These are phyloP conservation scores for Noturus placidus DNA, from an alignment of 2,113 vertebrate genomes.

Conservation along the genomic window DNA sequence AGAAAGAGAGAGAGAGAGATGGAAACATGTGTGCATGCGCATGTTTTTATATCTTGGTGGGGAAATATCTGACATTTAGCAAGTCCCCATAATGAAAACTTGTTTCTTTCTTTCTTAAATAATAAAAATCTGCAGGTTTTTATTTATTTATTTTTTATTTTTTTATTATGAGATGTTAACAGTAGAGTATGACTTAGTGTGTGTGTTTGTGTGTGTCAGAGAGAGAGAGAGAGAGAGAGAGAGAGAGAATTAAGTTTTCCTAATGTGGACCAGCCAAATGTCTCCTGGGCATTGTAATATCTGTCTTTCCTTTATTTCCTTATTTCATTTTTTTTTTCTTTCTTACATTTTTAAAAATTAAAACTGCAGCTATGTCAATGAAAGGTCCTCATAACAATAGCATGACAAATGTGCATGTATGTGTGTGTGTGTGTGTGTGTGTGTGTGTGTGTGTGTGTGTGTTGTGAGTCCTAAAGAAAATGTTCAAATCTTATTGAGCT, in stretches of 20 bases:
- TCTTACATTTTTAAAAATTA: background rate
- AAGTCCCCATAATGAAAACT: background rate
- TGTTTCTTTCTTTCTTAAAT: background rate
- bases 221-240: too few species aligned
- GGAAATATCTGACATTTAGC: background rate
- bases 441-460: conserved; percentile 14
- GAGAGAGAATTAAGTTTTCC: background rate
- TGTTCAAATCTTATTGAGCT: conserved; percentile 63
- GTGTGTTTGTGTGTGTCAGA: background rate
- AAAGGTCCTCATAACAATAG: background rate
- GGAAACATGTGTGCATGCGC: too few species aligned
- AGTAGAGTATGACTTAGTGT: background rate
- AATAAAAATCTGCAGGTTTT: background rate
- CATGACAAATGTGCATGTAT: background rate
- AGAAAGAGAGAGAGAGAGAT: background rate
- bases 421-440: conserved; percentile 52
- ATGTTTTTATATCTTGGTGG: too few species aligned
- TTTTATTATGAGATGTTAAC: background rate
- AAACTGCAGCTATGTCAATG: background rate
- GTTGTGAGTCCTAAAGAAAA: conserved; percentile 53
- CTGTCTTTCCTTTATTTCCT: background rate
- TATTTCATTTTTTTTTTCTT: background rate
- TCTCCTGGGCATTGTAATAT: background rate
- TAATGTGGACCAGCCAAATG: background rate
- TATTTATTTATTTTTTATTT: background rate